These are phyloP conservation scores for Dicroscelio sp. DNA, from an alignment of 2,888 invertebrate species.

Conservation along the genomic window DNA sequence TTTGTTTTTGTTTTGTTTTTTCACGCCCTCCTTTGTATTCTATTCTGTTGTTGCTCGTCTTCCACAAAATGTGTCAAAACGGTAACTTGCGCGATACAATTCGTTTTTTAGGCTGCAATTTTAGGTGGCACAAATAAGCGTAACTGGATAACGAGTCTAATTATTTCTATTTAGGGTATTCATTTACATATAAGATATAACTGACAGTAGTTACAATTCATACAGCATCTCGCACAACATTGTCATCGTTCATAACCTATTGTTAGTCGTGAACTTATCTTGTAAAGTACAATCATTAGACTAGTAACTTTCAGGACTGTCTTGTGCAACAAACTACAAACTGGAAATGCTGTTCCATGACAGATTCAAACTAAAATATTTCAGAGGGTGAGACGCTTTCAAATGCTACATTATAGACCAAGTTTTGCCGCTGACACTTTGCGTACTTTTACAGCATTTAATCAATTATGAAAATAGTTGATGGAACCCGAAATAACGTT, in stretches of 20 bases:
- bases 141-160: neutral
- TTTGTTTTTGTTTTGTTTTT: too few relatives aligned
- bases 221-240: neutral
- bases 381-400: neutral
- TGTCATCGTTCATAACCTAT: conserved; percentile 39
- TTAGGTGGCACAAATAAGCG: too few relatives aligned
- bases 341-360: neutral
- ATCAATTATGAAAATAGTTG: neutral
- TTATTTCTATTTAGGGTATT: neutral
- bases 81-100: too few relatives aligned
- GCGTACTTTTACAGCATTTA: neutral
- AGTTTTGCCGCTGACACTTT: conserved; percentile 15
- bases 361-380: conserved; percentile 14
- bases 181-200: neutral
- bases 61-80: too few relatives aligned
- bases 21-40: too few relatives aligned
- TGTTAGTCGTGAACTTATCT: conserved; percentile 38
- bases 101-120: too few relatives aligned
- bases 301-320: conserved; percentile 19
- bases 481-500: neutral
- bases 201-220: neutral
- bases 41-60: too few relatives aligned
- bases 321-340: conserved; percentile 20
- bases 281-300: conserved; percentile 44
- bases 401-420: neutral